Base-by-base conservation (phyloP, 2,888 invertebrate species). In the Mimas tiliae region DNA sequence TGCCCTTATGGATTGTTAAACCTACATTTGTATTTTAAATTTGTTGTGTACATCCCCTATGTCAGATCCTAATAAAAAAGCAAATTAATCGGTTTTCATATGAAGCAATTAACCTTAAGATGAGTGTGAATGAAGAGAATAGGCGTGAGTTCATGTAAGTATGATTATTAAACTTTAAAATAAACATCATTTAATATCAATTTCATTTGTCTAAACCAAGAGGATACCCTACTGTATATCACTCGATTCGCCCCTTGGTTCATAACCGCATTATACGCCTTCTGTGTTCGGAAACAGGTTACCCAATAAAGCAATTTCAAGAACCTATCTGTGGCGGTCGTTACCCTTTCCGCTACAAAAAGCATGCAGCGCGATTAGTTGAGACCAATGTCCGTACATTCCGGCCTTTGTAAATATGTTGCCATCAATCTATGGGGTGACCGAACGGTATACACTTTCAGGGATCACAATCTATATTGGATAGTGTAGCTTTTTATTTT, bases 231-330 rank as follows among this genome's bases (percentile, higher is more conserved):
- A 6, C 9, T 55, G 63, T 77, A 81, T 85, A 79, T 83, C 77
- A 81, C 77, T 79, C 82, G 75, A 81, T 81, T 79, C 81, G 78
- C 74, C 73, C 78, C 74, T 85, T 87, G 86, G 89, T 87, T 86
- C 83, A 87, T 85, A 83, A 82, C 80, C 75, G 75, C 80, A 84
- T 83, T 83, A 85, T 84, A 86, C 85, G 87, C 86, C 85, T 87
- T 82, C 85, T 79, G 82, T 81, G 84, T 86, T 84, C 83, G 81
- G 82, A 80, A 89, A 89, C 90, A 86, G 87, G 90, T 90, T 90
- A 85, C 87, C 88, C 87, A 91, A 91, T 90, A 90, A 88, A 91
- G 89, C 81, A 87, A 90, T 91, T 90, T 91, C 87, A 86, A 86
- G 86, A 87, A 87, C 82, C 84, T 88, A 89, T 89, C 84, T 81